These are phyloP conservation scores for Lophochroa leadbeateri DNA, from an alignment of 2,113 vertebrate genomes.

Conservation along the genomic window DNA sequence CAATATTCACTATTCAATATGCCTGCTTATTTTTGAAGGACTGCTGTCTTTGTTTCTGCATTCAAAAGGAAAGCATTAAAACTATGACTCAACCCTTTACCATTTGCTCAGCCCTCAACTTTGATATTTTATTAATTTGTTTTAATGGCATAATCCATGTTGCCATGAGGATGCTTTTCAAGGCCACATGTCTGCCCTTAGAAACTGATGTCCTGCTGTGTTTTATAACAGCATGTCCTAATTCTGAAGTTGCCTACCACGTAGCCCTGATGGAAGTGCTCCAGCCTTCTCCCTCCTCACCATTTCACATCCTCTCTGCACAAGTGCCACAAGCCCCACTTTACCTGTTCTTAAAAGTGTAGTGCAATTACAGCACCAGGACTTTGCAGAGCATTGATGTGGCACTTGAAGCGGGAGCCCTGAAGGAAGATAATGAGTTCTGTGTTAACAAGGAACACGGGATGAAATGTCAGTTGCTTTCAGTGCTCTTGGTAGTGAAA, in stretches of 20 bases:
- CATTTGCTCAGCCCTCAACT: background rate
- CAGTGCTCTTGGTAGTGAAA: background rate
- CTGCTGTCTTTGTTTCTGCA: background rate
- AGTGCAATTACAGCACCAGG: background rate
- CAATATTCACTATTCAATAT: no score
- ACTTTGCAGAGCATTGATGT: background rate
- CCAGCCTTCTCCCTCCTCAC: background rate
- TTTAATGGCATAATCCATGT: background rate
- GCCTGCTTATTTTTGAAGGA: background rate
- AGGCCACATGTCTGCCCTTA: background rate
- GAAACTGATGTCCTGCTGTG: background rate
- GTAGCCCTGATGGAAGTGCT: background rate
- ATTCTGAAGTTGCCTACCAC: background rate
- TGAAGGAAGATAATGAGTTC: background rate
- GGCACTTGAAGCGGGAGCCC: background rate
- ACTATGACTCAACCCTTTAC: background rate
- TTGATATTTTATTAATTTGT: constrained; percentile 42
- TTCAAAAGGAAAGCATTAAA: background rate
- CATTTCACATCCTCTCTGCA: background rate
- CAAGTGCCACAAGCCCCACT: background rate
- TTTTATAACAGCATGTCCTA: background rate
- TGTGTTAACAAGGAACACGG: background rate
- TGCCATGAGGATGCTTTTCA: constrained; percentile 40
- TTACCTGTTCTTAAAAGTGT: background rate
- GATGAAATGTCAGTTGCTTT: background rate